phyloP scores from a whole-genome alignment of 2,797 vertebrate genomes.

The Rhadinocentrus ornatus region DNA sequence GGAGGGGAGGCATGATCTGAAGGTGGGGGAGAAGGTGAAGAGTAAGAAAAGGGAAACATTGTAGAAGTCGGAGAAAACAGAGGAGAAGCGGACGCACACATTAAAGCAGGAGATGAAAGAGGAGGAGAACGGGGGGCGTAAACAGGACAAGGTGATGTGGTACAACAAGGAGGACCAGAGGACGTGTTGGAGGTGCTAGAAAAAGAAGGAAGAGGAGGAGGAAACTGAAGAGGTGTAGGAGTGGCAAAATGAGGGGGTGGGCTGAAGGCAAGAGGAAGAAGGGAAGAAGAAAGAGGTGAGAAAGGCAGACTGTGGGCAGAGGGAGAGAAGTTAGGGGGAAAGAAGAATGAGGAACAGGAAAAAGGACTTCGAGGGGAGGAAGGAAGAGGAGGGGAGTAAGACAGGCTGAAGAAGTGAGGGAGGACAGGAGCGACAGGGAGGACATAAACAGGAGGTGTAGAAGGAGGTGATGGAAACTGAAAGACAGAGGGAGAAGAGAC shows the following conservation, averaged over 20 bases:
- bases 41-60: not conserved
- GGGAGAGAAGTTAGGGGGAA: conserved; percentile 6
- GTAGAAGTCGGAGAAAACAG: not conserved
- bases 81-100: conserved; percentile 6
- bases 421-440: conserved; percentile 62
- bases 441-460: conserved; percentile 52
- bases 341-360: conserved; percentile 55
- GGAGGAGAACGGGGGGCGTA: not conserved
- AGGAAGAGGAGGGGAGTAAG: conserved; percentile 46
- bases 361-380: conserved; percentile 55
- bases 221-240: not conserved
- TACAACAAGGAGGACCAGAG: conserved; percentile 8
- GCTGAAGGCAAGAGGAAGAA: conserved; percentile 17
- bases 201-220: not conserved
- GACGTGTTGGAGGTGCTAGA: not conserved
- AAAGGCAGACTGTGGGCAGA: not conserved
- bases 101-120: conserved; percentile 13
- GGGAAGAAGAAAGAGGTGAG: not conserved
- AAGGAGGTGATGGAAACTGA: conserved; percentile 46
- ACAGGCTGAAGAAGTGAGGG: conserved; percentile 50
- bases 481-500: conserved; percentile 43
- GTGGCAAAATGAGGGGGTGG: not conserved
- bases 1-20: conserved; percentile 36
- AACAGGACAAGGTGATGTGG: not conserved
- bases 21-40: not conserved